These are phyloP conservation scores for Poeciliopsis turneri DNA, from an alignment of 2,797 vertebrate genomes.

Conservation along the genomic window DNA sequence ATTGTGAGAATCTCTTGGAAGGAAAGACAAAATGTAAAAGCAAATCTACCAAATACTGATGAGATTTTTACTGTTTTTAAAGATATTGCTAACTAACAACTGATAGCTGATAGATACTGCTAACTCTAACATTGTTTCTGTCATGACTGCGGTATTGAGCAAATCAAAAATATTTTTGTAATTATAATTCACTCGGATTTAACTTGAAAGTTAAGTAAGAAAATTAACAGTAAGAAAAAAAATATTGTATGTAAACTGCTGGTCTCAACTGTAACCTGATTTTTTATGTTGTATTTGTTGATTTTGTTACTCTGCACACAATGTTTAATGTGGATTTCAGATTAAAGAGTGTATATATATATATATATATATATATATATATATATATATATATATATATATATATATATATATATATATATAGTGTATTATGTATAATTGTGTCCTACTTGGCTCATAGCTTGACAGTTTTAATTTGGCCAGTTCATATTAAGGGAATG, in stretches of 20 bases:
- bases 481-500: neutral
- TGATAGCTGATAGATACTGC: neutral
- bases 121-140: neutral
- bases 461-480: neutral
- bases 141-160: neutral
- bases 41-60: neutral
- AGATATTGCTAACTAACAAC: neutral
- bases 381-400: neutral
- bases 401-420: neutral
- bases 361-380: too few relatives aligned
- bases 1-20: neutral
- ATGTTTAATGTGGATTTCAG: constrained; percentile 16
- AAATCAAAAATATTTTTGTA: neutral
- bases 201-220: neutral
- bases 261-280: constrained; percentile 10
- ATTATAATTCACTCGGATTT: neutral
- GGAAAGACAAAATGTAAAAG: neutral
- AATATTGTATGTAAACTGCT: neutral
- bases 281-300: constrained; percentile 30
- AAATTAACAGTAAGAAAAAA: neutral
- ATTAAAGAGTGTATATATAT: neutral
- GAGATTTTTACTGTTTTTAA: neutral
- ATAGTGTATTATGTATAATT: neutral
- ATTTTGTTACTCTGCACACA: constrained; percentile 16
- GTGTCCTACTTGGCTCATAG: neutral